These are phyloP conservation scores for Ictalurus furcatus DNA, from an alignment of 2,113 vertebrate species.

Conservation along the genomic window DNA sequence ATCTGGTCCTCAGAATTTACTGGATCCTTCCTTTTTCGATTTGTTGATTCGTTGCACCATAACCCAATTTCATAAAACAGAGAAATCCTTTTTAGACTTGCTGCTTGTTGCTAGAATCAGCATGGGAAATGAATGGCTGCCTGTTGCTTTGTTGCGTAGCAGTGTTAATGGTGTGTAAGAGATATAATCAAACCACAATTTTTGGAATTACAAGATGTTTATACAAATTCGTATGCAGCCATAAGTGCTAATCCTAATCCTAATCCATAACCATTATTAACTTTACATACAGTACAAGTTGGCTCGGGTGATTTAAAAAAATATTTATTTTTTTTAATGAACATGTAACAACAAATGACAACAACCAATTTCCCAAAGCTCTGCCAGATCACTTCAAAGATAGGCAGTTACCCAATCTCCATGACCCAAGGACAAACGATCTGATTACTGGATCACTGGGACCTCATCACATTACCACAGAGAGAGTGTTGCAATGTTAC, in stretches of 20 bases:
- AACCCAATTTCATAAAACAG: background rate
- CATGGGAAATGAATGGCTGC: background rate
- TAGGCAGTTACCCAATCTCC: slow-evolving; percentile 40
- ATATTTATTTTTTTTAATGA: background rate
- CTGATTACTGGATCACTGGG: slow-evolving; percentile 29
- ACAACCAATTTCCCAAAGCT: slow-evolving; percentile 35
- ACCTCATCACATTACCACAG: slow-evolving; percentile 41
- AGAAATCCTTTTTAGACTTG: background rate
- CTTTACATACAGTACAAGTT: background rate
- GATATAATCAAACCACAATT: background rate
- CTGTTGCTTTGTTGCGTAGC: background rate
- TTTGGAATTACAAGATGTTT: background rate
- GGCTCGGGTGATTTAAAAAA: background rate
- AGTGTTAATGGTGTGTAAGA: background rate
- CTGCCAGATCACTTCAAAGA: background rate
- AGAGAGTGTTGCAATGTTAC: background rate
- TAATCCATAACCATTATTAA: background rate
- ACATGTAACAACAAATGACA: slow-evolving; percentile 16
- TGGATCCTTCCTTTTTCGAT: background rate
- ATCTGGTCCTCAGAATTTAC: background rate
- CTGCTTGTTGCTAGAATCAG: background rate
- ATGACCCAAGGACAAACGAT: slow-evolving; percentile 45
- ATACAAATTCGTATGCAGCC: background rate
- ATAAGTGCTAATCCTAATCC: background rate
- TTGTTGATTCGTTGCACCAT: background rate